Conservation (phyloP, 2,888 invertebrate species). For the Rugalucina vietnamica region DNA sequence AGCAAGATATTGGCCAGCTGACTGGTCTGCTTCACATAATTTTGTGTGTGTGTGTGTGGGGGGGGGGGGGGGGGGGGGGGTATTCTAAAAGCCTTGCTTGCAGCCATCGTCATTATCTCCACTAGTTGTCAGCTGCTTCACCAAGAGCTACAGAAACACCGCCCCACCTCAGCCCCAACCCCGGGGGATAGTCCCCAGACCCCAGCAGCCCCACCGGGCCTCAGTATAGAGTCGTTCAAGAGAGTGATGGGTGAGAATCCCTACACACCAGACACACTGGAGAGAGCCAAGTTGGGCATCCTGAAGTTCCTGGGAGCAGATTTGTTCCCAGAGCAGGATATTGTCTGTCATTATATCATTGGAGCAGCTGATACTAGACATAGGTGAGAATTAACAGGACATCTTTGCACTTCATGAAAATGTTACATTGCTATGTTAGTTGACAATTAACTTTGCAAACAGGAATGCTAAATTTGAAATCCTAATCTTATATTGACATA, state of each 20-base stretch:
- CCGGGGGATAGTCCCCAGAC: constrained; percentile 44
- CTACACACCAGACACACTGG: constrained; percentile 85
- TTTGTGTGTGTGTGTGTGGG: too few species aligned
- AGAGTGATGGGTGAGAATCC: constrained; percentile 78
- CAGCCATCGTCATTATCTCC: too few species aligned
- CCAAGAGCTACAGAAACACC: constrained; percentile 45
- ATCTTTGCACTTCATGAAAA: too few species aligned
- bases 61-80: too few species aligned
- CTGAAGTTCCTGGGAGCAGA: constrained; percentile 93
- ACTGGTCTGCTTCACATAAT: too few species aligned
- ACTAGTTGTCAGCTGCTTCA: constrained; percentile 18
- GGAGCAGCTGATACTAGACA: constrained; percentile 93
- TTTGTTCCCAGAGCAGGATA: constrained; percentile 90
- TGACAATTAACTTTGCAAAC: too few species aligned
- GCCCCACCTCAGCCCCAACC: constrained; percentile 59
- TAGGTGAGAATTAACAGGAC: too few species aligned
- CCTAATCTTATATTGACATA: too few species aligned
- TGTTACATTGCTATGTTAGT: too few species aligned
- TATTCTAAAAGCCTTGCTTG: too few species aligned
- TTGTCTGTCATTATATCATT: constrained; percentile 91
- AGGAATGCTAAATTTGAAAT: too few species aligned
- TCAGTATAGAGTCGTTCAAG: constrained; percentile 78
- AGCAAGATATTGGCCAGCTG: too few species aligned
- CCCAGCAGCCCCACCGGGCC: constrained; percentile 76
- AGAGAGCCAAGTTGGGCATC: constrained; percentile 91